Evolutionary conservation across 2,113 vertebrate species (phyloP).

Genomic region (Chunga burmeisteri): DNA sequence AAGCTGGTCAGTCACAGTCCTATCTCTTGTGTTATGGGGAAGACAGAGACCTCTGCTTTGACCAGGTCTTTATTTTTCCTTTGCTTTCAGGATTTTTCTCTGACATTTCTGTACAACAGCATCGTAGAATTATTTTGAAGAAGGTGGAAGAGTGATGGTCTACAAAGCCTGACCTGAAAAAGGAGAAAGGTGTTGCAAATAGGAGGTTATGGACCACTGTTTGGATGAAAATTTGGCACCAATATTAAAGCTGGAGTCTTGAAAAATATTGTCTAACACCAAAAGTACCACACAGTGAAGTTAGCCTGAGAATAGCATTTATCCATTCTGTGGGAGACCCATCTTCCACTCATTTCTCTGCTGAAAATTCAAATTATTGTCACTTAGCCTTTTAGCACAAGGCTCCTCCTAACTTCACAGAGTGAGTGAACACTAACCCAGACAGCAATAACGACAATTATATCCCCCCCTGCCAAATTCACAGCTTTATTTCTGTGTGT

Average conservation of each 20-base stretch:
- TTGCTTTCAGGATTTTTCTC: background rate
- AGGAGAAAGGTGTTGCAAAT: background rate
- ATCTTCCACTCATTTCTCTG: background rate
- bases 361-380: background rate
- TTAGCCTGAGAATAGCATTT: background rate
- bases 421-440: background rate
- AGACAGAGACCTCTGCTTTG: background rate
- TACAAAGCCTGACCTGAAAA: background rate
- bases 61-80: background rate
- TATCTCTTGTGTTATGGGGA: background rate
- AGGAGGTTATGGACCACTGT: background rate
- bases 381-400: background rate
- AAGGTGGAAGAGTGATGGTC: background rate
- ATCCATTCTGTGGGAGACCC: background rate
- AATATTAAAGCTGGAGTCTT: background rate
- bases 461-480: background rate
- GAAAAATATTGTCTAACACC: background rate
- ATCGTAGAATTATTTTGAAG: background rate
- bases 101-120: slow-evolving; percentile 29
- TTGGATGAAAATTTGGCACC: background rate
- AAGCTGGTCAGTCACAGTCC: background rate
- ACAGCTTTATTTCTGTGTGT: background rate
- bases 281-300: background rate
- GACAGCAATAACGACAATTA: background rate
- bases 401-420: background rate